Conservation (phyloP, 2,888 invertebrate genomes). For the Steinernema scapterisci region DNA sequence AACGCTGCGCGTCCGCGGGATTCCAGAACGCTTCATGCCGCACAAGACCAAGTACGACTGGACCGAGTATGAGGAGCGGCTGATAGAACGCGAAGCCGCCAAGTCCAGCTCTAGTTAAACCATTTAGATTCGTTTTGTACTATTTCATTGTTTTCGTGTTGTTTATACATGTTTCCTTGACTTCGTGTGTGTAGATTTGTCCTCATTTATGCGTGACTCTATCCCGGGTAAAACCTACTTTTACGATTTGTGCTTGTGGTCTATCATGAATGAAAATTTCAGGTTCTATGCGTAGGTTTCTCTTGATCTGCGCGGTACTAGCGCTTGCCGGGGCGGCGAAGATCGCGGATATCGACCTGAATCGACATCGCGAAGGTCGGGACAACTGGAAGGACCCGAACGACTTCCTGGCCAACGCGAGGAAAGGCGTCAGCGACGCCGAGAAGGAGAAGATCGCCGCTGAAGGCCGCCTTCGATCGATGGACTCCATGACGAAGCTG, state of each 20-base stretch:
- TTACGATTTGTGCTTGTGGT: neutral
- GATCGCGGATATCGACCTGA: slow-evolving; percentile 33
- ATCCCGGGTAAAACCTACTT: neutral
- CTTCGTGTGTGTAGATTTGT: neutral
- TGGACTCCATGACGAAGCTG: slow-evolving; percentile 22
- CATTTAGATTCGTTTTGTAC: slow-evolving; percentile 1
- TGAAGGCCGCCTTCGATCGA: slow-evolving; percentile 11
- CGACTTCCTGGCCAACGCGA: neutral
- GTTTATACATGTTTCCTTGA: neutral
- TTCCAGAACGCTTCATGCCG: slow-evolving; percentile 56
- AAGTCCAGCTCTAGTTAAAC: neutral
- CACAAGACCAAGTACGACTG: slow-evolving; percentile 62
- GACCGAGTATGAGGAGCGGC: slow-evolving; percentile 51
- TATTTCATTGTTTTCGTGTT: slow-evolving; percentile 2
- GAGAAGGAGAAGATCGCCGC: neutral
- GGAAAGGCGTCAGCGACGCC: neutral
- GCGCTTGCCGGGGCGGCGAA: neutral
- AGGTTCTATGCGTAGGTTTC: neutral
- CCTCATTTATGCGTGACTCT: neutral
- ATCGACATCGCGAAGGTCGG: neutral
- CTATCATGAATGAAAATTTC: neutral
- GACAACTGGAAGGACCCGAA: slow-evolving; percentile 12
- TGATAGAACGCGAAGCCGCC: slow-evolving; percentile 5
- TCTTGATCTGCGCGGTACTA: neutral
- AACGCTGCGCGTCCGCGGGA: slow-evolving; percentile 49